Conservation (phyloP, 2,797 vertebrate genomes). For the Rhinoraja longicauda region DNA sequence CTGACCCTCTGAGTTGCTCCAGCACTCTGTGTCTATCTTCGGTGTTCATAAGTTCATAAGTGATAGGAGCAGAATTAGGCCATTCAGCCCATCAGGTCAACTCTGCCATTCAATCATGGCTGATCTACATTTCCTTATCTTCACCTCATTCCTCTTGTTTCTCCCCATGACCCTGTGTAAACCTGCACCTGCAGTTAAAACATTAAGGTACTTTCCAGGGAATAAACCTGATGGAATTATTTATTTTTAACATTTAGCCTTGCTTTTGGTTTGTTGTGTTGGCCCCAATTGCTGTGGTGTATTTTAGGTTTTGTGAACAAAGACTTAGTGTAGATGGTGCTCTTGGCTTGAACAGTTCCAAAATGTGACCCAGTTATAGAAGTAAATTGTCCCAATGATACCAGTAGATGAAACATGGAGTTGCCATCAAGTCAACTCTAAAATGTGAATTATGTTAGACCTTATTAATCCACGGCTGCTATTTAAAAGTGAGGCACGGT, state of each 20-base stretch:
- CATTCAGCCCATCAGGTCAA: too few species aligned
- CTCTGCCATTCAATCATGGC: too few species aligned
- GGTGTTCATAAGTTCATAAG: too few species aligned
- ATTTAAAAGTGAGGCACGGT: too few species aligned
- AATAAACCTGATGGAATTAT: background rate
- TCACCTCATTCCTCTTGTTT: too few species aligned
- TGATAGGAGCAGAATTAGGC: too few species aligned
- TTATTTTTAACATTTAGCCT: background rate
- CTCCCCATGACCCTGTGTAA: too few species aligned
- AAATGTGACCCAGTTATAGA: too few species aligned
- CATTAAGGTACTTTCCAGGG: background rate
- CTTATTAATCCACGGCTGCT: constrained; percentile 38
- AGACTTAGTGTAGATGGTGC: constrained; percentile 35
- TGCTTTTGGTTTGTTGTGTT: background rate
- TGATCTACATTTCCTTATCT: too few species aligned
- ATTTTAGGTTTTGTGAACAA: background rate
- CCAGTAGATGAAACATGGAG: constrained; percentile 64
- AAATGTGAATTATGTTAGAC: constrained; percentile 49
- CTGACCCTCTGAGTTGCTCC: too few species aligned
- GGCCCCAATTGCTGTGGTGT: background rate
- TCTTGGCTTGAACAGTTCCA: constrained; percentile 40
- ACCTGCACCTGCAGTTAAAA: too few species aligned
- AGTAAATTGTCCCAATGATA: constrained; percentile 45
- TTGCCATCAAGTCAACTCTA: constrained; percentile 58
- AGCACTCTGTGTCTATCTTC: too few species aligned